Base-by-base conservation (phyloP, 2,113 vertebrate species). In the Mus pahari region DNA sequence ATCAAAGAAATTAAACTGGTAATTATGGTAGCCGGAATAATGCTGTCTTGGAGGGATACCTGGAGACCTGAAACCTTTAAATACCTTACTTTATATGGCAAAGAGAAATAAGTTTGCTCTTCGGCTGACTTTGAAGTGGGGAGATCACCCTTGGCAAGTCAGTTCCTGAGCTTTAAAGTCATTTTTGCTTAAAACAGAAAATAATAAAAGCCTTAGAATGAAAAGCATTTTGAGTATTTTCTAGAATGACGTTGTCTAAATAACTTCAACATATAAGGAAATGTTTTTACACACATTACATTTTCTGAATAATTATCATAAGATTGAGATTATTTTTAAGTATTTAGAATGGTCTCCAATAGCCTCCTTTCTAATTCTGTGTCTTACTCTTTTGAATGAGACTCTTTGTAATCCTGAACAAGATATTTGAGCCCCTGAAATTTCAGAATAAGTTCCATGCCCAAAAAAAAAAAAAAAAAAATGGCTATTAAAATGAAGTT, bases 251-350 rank as follows among this genome's bases (percentile, higher is more conserved):
- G 68, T 60, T 87, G 45, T 91, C 86, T 95, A 89, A 93, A 78
- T 86, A 92, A 33, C 45, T 91, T 90, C 36, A 66, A 45, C 73
- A 58, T 71, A 68, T 31, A 91, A 92, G 75, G 60, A 96, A 95
- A 94, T 94, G 5, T 91, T 93, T 86, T 92, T 24, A 94, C 17
- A 96, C 45, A 17, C 39, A 79, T 94, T 94, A 75, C 78, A 79
- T 36, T 77, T 90, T 92, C n/a, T 62, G 92, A 96, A 64, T 91
- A 95, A 58, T 95, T 88, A 74, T 11, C 19, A 3, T 28, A 81
- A 84, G 16, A 90, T 62, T 75, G 94, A 7, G 20, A 86, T 83
- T 73, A 94, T 50, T 55, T 89, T 74, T 66, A 64, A 66, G 31
- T 7, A 36, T 64, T 77, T 86, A 95, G 93, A 95, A 86, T 81